phyloP scores from a whole-genome alignment of 2,888 invertebrate genomes.

The Leptura quadrifasciata region DNA sequence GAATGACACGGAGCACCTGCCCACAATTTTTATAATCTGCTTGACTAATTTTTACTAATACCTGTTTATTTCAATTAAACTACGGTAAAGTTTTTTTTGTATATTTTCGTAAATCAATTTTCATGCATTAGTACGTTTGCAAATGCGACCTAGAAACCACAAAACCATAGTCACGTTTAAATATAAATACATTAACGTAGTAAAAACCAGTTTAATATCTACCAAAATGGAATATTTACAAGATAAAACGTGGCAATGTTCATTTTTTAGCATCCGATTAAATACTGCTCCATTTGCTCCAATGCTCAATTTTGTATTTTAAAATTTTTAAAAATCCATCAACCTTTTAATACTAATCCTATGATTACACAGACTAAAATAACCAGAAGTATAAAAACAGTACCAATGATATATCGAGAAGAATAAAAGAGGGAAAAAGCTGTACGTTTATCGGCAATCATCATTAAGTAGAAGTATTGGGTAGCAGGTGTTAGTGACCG shows the following conservation, averaged over 20 bases:
- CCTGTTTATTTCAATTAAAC: too few relatives aligned
- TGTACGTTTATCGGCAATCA: slow-evolving; percentile 36
- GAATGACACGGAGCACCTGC: too few relatives aligned
- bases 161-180: neutral
- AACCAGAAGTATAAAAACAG: neutral
- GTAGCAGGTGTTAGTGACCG: slow-evolving; percentile 38
- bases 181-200: neutral
- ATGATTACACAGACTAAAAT: neutral
- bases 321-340: neutral
- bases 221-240: neutral
- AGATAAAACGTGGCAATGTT: neutral
- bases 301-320: neutral
- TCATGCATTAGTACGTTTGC: neutral
- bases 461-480: slow-evolving; percentile 34
- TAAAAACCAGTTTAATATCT: neutral
- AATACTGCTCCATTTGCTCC: too few relatives aligned
- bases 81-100: too few relatives aligned
- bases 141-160: neutral
- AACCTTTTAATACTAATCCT: neutral
- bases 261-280: neutral
- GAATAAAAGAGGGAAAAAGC: slow-evolving; percentile 30
- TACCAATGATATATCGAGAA: slow-evolving; percentile 3
- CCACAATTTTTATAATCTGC: too few relatives aligned
- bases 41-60: too few relatives aligned
- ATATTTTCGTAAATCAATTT: neutral